Evolutionary conservation across 2,888 invertebrate genomes (phyloP).

Genomic region (Odontocolon sp.): DNA sequence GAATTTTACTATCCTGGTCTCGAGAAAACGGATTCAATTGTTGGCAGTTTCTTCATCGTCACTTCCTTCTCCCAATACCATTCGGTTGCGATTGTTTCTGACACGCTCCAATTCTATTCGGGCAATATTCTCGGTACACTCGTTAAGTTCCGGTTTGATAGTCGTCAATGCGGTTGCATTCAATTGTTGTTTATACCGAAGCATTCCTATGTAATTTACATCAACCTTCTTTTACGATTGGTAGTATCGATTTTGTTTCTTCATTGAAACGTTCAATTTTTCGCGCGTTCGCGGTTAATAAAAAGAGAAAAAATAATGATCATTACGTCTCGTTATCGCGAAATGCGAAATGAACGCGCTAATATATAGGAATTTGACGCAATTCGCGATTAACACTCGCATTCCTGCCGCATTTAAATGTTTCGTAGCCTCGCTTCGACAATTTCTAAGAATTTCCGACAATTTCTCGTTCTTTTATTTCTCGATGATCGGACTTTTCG

Average conservation of each 20-base stretch:
- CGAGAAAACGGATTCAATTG: conserved; percentile 26
- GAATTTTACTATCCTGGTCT: neutral
- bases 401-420: conserved; percentile 48
- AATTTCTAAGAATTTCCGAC: conserved; percentile 38
- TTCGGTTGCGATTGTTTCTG: conserved; percentile 44
- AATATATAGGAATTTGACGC: conserved; percentile 38
- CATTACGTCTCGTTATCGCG: conserved; percentile 47
- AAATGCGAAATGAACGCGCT: conserved; percentile 44
- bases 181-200: conserved; percentile 11
- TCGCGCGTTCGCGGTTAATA: neutral
- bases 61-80: conserved; percentile 44
- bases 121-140: conserved; percentile 32
- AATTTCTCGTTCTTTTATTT: conserved; percentile 10
- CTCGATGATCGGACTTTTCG: neutral
- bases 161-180: conserved; percentile 3
- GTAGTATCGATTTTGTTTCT: neutral
- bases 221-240: neutral
- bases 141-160: conserved; percentile 8
- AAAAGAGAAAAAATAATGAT: conserved; percentile 17
- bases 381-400: conserved; percentile 47
- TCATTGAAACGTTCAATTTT: neutral
- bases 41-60: conserved; percentile 32
- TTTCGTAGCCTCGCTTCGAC: conserved; percentile 41
- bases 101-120: conserved; percentile 52
- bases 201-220: neutral